Conservation (phyloP, 2,113 vertebrate genomes). For the Atrichornis clamosus region DNA sequence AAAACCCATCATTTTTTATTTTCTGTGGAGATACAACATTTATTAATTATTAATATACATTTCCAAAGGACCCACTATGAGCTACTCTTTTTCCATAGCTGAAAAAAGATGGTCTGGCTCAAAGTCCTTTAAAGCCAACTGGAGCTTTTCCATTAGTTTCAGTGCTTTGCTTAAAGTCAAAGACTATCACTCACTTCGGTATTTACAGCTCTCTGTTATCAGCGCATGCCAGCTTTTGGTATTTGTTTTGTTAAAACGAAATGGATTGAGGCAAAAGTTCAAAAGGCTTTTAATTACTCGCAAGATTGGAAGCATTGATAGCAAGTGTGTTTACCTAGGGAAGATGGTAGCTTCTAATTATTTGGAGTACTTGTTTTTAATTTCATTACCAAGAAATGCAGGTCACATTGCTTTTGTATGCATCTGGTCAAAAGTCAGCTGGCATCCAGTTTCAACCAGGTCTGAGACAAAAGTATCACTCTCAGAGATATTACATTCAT, state of each 20-base stretch:
- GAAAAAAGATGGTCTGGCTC: not conserved
- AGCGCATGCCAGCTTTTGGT: not conserved
- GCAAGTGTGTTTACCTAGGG: not conserved
- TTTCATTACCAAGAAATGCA: not conserved
- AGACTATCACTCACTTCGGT: not conserved
- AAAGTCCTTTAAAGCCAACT: not conserved
- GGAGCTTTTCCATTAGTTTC: not conserved
- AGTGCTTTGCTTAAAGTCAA: not conserved
- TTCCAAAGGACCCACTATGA: not conserved
- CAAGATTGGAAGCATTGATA: not conserved
- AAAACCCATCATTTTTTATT: not conserved
- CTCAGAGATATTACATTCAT: not conserved
- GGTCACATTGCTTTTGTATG: not conserved
- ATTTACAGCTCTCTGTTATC: conserved; percentile 9
- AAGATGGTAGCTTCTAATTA: not conserved
- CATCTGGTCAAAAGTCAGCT: not conserved
- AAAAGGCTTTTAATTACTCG: conserved; percentile 23
- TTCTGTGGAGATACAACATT: not conserved
- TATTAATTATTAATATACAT: not conserved
- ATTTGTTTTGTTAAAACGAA: not conserved
- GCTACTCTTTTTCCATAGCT: not conserved
- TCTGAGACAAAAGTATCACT: not conserved
- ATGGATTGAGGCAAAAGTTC: conserved; percentile 23
- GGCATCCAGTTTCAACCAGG: not conserved
- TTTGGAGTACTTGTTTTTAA: not conserved